These are phyloP conservation scores for Chroicocephalus ridibundus DNA, from an alignment of 2,113 vertebrate genomes.

Conservation along the genomic window DNA sequence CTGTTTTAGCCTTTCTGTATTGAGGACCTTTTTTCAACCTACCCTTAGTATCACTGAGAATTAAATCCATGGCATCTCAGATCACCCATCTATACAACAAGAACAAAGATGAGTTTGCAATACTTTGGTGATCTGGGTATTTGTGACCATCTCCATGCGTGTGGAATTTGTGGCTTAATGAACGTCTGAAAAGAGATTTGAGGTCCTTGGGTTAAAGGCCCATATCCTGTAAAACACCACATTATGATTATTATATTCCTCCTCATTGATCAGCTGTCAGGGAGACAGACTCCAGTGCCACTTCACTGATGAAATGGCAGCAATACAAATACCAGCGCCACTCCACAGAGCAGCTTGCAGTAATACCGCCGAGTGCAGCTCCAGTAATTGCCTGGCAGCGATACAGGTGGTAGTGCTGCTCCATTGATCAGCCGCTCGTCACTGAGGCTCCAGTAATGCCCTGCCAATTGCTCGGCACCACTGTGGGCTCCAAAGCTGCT, in stretches of 20 bases:
- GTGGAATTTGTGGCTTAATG: neutral
- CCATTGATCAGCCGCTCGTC: neutral
- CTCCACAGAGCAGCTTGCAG: neutral
- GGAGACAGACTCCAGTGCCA: neutral
- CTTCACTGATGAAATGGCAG: neutral
- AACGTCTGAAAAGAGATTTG: neutral
- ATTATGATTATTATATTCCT: neutral
- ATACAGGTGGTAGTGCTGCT: neutral
- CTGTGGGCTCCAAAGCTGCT: neutral
- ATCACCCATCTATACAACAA: neutral
- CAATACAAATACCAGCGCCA: neutral
- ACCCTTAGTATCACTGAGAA: neutral
- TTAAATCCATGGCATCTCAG: neutral
- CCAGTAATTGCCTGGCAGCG: neutral
- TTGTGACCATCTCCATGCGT: accelerated
- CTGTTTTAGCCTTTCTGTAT: neutral
- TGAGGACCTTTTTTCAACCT: neutral
- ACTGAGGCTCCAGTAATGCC: neutral
- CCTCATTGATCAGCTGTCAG: neutral
- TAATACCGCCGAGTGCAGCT: neutral
- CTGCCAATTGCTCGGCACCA: neutral
- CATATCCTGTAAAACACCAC: neutral
- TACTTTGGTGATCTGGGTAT: neutral
- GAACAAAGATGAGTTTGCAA: neutral
- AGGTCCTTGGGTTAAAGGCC: neutral